A percentile compares a stretch with the other conserved stretches of the same genome.
Evolutionary conservation across 2,113 vertebrate species (phyloP).

Genomic region (Emberiza fucata): DNA sequence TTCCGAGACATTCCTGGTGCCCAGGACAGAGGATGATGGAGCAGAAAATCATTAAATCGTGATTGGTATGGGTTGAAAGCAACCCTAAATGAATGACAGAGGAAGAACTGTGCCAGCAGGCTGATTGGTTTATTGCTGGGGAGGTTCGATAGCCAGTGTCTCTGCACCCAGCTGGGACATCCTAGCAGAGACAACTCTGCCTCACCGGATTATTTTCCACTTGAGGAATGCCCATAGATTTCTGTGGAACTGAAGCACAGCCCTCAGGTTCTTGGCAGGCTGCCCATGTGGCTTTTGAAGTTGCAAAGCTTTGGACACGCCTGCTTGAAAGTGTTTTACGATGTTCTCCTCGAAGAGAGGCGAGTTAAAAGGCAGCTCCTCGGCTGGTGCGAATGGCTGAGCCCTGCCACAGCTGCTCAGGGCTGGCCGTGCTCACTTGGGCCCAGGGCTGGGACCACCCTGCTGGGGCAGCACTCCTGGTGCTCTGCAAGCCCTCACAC

Average conservation of each 20-base stretch:
- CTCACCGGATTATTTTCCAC: background rate
- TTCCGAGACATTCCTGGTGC: rapidly evolving
- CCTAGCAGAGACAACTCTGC: background rate
- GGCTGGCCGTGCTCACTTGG: background rate
- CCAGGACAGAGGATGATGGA: background rate
- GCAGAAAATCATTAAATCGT: background rate
- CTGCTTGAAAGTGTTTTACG: background rate
- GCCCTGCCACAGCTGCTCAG: background rate
- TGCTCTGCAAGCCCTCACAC: rapidly evolving
- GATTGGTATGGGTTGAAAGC: background rate
- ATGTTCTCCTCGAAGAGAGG: background rate
- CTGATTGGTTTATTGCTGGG: background rate
- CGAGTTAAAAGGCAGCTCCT: conserved; percentile 13
- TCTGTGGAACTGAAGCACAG: background rate
- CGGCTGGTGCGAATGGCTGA: background rate
- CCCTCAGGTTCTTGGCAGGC: background rate
- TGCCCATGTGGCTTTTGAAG: conserved; percentile 23
- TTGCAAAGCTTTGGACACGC: conserved; percentile 1
- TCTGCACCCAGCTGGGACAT: background rate
- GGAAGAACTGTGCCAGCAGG: background rate
- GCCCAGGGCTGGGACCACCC: background rate
- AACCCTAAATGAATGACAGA: background rate
- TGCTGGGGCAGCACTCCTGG: rapidly evolving
- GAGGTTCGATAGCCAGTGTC: background rate
- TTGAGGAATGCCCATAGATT: conserved; percentile 11